phyloP scores from a whole-genome alignment of 2,888 invertebrate species.

The Gymnocheta viridis region DNA sequence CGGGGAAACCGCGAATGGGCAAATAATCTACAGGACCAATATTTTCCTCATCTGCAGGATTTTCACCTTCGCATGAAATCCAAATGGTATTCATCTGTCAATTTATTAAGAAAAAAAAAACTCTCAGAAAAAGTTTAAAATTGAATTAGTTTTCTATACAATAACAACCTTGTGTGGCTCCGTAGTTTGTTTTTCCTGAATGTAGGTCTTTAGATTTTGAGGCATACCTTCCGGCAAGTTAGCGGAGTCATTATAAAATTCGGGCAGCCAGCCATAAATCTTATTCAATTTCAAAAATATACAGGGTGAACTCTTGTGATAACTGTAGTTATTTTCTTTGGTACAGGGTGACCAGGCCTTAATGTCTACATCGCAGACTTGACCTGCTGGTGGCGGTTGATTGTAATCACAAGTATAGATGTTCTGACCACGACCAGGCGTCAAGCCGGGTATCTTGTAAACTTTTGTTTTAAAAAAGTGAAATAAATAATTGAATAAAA shows the following conservation, averaged over 20 bases:
- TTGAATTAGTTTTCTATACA: not conserved
- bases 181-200: constrained; percentile 82
- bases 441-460: constrained; percentile 88
- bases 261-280: constrained; percentile 95
- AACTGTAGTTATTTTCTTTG: constrained; percentile 92
- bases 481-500: not conserved
- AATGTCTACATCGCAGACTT: constrained; percentile 94
- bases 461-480: constrained; percentile 81
- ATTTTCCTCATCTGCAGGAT: constrained; percentile 95
- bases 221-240: constrained; percentile 90
- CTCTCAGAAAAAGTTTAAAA: no score
- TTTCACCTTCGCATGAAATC: constrained; percentile 97
- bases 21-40: constrained; percentile 92
- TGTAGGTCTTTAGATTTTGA: constrained; percentile 86
- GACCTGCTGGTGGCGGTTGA: constrained; percentile 86
- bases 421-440: constrained; percentile 88
- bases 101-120: not conserved
- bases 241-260: constrained; percentile 88
- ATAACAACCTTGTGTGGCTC: constrained; percentile 81
- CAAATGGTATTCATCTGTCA: constrained; percentile 90
- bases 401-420: constrained; percentile 90
- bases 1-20: constrained; percentile 92
- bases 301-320: constrained; percentile 95
- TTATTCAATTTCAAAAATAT: constrained; percentile 97
- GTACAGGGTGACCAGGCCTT: constrained; percentile 91